A percentile compares a stretch with the other conserved stretches of the same genome.
phyloP scores from a whole-genome alignment of 2,797 vertebrate genomes.

The Streptopelia turtur region DNA sequence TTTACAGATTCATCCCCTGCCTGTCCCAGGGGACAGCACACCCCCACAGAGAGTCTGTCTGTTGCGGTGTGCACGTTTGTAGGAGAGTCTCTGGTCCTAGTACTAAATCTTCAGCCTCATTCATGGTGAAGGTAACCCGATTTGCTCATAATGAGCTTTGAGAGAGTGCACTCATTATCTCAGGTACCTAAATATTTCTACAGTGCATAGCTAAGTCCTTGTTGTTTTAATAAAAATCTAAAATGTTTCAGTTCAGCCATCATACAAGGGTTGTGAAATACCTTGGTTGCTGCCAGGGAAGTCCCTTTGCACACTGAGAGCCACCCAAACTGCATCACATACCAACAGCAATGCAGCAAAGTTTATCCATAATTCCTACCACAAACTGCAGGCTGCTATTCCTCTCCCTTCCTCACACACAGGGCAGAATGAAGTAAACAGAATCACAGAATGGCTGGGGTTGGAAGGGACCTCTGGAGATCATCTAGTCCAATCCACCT shows the following conservation, averaged over 20 bases:
- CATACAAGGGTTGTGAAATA: not conserved
- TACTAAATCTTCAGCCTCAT: not conserved
- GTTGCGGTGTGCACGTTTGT: too few relatives aligned
- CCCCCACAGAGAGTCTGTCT: not conserved
- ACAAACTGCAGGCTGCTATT: not conserved
- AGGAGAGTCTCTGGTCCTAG: not conserved
- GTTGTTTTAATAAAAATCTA: not conserved
- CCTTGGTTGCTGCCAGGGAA: not conserved
- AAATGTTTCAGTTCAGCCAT: not conserved
- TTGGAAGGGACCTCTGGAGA: too few relatives aligned
- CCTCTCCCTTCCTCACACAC: not conserved
- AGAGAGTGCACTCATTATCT: not conserved
- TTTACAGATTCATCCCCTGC: not conserved
- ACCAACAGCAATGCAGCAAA: not conserved
- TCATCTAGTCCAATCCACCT: too few relatives aligned
- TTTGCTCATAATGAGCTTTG: not conserved
- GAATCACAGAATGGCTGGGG: too few relatives aligned
- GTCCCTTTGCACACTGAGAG: not conserved
- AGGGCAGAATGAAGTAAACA: not conserved
- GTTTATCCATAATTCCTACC: not conserved
- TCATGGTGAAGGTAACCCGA: not conserved
- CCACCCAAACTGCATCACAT: not conserved
- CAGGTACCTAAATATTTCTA: not conserved
- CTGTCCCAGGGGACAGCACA: not conserved
- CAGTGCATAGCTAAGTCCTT: not conserved